Evolutionary conservation across 2,888 invertebrate species (phyloP), one percentile per base, ranked within the genome.

Genomic region (Dascillus cervinus): DNA sequence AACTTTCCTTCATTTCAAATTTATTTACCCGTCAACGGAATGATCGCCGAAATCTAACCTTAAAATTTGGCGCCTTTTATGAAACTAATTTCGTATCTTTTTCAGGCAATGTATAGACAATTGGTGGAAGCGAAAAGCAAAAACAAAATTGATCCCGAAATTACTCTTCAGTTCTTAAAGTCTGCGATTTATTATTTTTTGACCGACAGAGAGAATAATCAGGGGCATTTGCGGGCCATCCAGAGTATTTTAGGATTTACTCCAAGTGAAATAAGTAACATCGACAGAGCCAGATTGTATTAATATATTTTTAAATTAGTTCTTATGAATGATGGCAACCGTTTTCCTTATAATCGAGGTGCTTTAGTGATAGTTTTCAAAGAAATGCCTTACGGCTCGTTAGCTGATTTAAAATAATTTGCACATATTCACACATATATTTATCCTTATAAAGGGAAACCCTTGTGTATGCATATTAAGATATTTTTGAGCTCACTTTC

Each of bases 101-200:
- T 71, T 8, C 70, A 88, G 88, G 86, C 85, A 53, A 86, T 87
- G 81, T 87, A 87, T 64, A 78, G 83, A 54, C 82, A 84, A 59
- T 73, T 87, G 55, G 72, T 85, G 62, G 84, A 85, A 63, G 79
- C 83, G 44, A 82, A 81, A 64, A 77, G 67, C 59, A 80, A 78
- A 62, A 75, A 74, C 46, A 75, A 73, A 47, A 78, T 86, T 34
- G 90, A 91, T 67, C 88, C 91, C n/a, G 88, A 89, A 66, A 82
- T 91, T 45, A 90, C 89, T 11, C 69, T 92, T 55, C 88, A 89
- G 64, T 92, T 92, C 68, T 74, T 92, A 41, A 91, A 90, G 66
- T 91, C 91, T 39, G 91, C 92, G 30, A 78, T 92, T 53, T 92
- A 89, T 63, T 91, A 92, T 62, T 92, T 90, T 65, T 71, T 92